phyloP scores from a whole-genome alignment of 2,113 vertebrate species.

The Cyanistes caeruleus region DNA sequence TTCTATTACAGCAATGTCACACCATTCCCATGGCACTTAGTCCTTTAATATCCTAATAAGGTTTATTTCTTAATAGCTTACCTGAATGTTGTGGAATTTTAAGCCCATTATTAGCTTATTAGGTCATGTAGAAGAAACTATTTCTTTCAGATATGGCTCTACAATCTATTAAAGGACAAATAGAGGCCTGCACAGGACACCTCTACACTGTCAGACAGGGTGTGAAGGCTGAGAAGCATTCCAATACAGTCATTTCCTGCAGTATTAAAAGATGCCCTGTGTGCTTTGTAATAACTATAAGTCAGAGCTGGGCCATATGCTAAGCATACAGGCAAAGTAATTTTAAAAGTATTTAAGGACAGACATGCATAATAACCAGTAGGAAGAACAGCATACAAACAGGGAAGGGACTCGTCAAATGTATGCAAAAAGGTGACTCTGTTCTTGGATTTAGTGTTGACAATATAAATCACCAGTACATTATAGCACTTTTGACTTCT shows the following conservation, averaged over 20 bases:
- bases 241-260: not conserved
- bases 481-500: not conserved
- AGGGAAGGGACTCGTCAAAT: not conserved
- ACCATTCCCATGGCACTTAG: not conserved
- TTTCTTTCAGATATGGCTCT: not conserved
- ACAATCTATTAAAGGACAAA: not conserved
- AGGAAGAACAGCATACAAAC: not conserved
- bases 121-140: not conserved
- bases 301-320: not conserved
- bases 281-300: not conserved
- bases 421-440: not conserved
- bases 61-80: not conserved
- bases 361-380: not conserved
- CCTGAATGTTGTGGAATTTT: not conserved
- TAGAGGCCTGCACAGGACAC: not conserved
- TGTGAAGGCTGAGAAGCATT: not conserved
- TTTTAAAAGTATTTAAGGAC: not conserved
- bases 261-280: not conserved
- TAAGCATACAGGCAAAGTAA: not conserved
- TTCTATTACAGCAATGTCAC: not conserved
- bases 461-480: not conserved
- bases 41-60: not conserved
- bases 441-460: fast-evolving
- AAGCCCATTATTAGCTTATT: not conserved
- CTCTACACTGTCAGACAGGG: not conserved